Base-by-base conservation (phyloP, 2,113 vertebrate species). In the Setophaga coronata region DNA sequence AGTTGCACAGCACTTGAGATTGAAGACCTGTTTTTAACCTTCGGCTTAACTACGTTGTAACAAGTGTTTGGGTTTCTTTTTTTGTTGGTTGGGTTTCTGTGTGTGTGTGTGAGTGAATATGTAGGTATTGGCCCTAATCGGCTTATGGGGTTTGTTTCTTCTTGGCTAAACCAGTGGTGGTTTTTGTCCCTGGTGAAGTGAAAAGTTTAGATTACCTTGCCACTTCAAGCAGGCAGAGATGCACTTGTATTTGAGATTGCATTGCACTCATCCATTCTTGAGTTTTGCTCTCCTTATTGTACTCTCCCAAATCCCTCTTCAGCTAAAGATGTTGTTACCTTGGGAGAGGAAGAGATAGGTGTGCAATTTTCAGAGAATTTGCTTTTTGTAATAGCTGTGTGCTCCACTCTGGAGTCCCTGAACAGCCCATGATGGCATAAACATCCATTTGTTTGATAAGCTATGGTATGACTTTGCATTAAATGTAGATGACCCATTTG, bases 401-500 rank as follows among this genome's bases (percentile, higher is more conserved):
- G 42, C 43, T 95, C 20, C 25, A n/a, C 11, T 34, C 31, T 66
- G 53, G 71, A 91, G 45, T 84, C 47, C 54, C 87, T 93, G 77
- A 95, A 72, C 64, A 89, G 70, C 73, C 40, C 29, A 14, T 4
- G 40, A 40, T 93, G 25, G 57, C 65, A 45, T 82, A 84, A 96
- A 42, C 69, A 67, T 87, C 54, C 58, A 66, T 93, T 95, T 96
- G 64, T 91, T 93, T 91, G 61, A 69, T 40, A 72, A 57, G 61
- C 54, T 77, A 36, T 53, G 67, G 29, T 85, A 66, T 79, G 82
- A 86, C 54, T 93, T 89, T n/a, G 43, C 43, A 36, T 74, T 85
- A 93, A 91, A 80, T 82, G 64, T 42, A 78, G 76, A 72, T 83
- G 95, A 71, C 60, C 67, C 47, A 45, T 90, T 95, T 95, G 80